Evolutionary conservation across 2,888 invertebrate genomes (phyloP).

Genomic region (Heliconius charithonia): DNA sequence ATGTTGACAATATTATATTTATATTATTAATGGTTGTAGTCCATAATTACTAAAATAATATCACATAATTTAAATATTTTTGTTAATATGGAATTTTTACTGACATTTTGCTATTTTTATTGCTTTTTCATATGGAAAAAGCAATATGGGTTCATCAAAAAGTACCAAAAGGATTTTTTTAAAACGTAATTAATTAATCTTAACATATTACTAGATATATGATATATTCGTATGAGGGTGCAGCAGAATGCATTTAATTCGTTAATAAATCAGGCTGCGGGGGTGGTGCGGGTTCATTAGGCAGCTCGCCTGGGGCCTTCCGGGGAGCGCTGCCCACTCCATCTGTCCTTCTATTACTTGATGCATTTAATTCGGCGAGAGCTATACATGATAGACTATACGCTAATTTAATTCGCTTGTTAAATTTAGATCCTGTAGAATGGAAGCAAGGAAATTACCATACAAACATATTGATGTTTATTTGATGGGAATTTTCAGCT

Average conservation of each 20-base stretch:
- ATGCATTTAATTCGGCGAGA: constrained; percentile 72
- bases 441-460: constrained; percentile 32
- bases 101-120: not conserved
- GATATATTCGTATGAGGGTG: constrained; percentile 72
- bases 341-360: constrained; percentile 68
- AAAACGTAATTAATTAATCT: constrained; percentile 40
- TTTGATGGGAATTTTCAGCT: constrained; percentile 27
- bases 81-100: not conserved
- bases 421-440: constrained; percentile 38
- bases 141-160: not conserved
- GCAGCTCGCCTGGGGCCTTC: constrained; percentile 80
- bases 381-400: constrained; percentile 65
- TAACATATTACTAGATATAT: constrained; percentile 50
- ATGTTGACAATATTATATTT: constrained; percentile 20
- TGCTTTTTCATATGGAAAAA: not conserved
- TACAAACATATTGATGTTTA: constrained; percentile 39
- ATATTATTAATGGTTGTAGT: not conserved
- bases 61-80: not conserved
- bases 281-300: constrained; percentile 81
- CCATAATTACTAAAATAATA: not conserved
- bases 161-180: not conserved
- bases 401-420: constrained; percentile 45
- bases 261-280: constrained; percentile 82
- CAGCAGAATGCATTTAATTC: constrained; percentile 82
- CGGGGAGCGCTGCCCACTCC: constrained; percentile 73